Conservation (phyloP, 2,888 invertebrate genomes). For the Gisinianus flammeolus region DNA sequence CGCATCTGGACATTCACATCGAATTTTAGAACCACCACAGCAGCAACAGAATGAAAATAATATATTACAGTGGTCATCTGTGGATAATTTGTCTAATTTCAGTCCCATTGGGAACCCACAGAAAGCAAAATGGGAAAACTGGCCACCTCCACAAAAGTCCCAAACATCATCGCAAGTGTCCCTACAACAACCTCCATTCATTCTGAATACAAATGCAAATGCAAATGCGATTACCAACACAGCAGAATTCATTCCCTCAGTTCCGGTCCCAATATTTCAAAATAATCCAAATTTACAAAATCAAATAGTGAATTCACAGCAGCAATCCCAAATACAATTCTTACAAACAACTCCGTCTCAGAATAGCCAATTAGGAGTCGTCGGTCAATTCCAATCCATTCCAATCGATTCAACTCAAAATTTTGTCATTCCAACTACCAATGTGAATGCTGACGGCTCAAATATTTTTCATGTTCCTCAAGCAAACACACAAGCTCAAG, state of each 20-base stretch:
- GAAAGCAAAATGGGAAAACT: background rate
- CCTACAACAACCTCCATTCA: background rate
- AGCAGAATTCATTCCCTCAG: too few relatives aligned
- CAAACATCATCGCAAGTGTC: background rate
- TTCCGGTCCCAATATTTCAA: background rate
- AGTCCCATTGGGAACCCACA: background rate
- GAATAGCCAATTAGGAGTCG: too few relatives aligned
- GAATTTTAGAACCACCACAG: background rate
- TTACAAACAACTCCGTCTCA: background rate
- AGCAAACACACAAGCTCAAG: background rate
- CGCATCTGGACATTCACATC: background rate
- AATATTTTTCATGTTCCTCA: background rate
- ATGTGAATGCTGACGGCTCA: background rate
- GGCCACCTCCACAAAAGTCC: background rate
- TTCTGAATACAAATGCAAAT: background rate
- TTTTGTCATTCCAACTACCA: background rate
- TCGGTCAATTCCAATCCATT: background rate
- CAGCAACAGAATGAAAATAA: background rate
- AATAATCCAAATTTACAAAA: background rate
- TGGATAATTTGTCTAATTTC: too few relatives aligned
- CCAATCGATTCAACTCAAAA: background rate
- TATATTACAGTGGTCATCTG: background rate
- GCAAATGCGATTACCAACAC: background rate
- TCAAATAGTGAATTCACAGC: background rate
- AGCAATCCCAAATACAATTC: background rate